A percentile compares a stretch with the other conserved stretches of the same genome.
These are phyloP conservation scores for Phocoena sinus DNA, from an alignment of 2,113 vertebrate genomes.

Conservation along the genomic window DNA sequence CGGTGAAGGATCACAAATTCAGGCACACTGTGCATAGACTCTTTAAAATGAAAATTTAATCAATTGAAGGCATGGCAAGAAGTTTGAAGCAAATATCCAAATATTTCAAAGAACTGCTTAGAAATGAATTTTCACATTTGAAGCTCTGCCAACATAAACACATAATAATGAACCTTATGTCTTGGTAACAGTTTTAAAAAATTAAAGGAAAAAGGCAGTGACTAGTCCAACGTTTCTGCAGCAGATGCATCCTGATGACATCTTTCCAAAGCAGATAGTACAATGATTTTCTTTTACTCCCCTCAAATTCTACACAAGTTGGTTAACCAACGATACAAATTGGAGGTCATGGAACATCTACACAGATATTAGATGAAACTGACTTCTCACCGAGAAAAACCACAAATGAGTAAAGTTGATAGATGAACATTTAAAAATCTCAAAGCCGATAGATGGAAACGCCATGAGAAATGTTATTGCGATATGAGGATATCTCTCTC, in stretches of 20 bases:
- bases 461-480: neutral
- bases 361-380: neutral
- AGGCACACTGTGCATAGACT: neutral
- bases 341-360: neutral
- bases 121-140: constrained; percentile 58
- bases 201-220: neutral
- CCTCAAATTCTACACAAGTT: constrained; percentile 2
- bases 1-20: neutral
- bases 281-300: constrained; percentile 31
- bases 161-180: constrained; percentile 66
- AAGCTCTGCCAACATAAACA: constrained; percentile 61
- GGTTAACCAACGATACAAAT: constrained; percentile 13
- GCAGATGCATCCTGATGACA: constrained; percentile 5
- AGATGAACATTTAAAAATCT: neutral
- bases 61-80: constrained; percentile 37
- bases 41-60: constrained; percentile 68
- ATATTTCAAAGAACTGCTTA: constrained; percentile 63
- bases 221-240: constrained; percentile 45
- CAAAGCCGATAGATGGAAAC: constrained; percentile 12
- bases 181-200: constrained; percentile 38
- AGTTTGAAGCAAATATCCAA: constrained; percentile 60
- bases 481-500: neutral
- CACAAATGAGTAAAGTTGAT: neutral
- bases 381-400: constrained; percentile 28
- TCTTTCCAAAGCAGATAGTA: constrained; percentile 63